phyloP scores from a whole-genome alignment of 2,888 invertebrate genomes.

The Bombyx huttoni region DNA sequence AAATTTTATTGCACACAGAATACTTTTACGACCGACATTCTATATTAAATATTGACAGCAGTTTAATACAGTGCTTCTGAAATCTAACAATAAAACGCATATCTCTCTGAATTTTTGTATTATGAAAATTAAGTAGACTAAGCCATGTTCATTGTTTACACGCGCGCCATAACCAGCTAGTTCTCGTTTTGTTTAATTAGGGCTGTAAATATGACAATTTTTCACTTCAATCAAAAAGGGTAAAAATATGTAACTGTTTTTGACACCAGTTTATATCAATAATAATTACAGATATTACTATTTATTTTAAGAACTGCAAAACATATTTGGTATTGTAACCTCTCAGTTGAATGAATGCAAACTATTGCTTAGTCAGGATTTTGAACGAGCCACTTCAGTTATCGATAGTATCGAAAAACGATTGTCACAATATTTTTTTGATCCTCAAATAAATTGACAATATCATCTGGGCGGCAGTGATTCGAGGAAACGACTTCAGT shows the following conservation, averaged over 20 bases:
- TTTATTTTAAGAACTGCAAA: too few relatives aligned
- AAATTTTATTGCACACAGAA: not conserved
- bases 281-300: too few relatives aligned
- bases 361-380: too few relatives aligned
- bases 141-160: not conserved
- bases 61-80: slow-evolving; percentile 1
- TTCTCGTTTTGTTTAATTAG: not conserved
- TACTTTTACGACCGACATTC: not conserved
- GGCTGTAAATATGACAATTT: not conserved
- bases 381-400: not conserved
- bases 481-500: slow-evolving; percentile 31
- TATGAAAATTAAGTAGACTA: not conserved
- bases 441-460: slow-evolving; percentile 45
- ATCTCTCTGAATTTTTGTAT: not conserved
- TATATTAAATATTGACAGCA: slow-evolving; percentile 7
- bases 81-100: not conserved
- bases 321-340: too few relatives aligned
- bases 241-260: too few relatives aligned
- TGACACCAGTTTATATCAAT: too few relatives aligned
- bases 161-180: not conserved
- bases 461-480: slow-evolving; percentile 39
- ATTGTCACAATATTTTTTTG: slow-evolving; percentile 29
- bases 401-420: not conserved
- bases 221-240: too few relatives aligned
- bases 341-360: too few relatives aligned